Conservation (phyloP, 2,113 vertebrate genomes). For the Nesoenas mayeri region DNA sequence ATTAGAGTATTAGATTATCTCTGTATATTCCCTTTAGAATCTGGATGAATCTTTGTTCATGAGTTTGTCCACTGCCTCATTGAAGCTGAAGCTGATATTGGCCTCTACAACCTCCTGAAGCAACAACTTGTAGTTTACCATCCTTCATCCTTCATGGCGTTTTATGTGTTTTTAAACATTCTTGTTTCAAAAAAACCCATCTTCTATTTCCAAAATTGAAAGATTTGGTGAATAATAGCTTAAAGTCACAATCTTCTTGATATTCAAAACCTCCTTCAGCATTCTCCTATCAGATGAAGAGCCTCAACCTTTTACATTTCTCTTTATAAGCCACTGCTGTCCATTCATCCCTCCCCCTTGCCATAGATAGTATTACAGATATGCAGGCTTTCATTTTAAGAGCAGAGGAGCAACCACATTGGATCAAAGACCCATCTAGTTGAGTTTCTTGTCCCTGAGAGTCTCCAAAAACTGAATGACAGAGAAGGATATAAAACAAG, state of each 20-base stretch:
- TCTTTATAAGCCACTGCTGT: background rate
- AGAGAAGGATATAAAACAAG: background rate
- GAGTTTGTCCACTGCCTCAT: background rate
- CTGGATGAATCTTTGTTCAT: background rate
- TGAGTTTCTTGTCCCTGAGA: background rate
- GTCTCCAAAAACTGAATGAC: background rate
- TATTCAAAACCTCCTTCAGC: background rate
- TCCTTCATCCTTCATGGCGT: background rate
- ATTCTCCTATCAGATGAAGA: background rate
- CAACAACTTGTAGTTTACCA: background rate
- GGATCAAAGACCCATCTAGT: background rate
- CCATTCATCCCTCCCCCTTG: background rate
- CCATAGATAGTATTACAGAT: background rate
- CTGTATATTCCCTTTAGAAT: background rate
- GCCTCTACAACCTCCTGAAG: background rate
- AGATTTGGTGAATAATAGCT: background rate
- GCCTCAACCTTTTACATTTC: background rate
- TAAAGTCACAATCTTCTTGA: background rate
- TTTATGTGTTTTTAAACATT: background rate
- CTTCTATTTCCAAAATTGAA: background rate
- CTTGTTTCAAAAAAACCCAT: background rate
- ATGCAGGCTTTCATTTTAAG: background rate
- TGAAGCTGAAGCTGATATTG: background rate
- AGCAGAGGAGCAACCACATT: background rate
- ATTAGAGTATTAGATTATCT: background rate